Percentiles rank a stretch among this genome's conserved stretches.
phyloP scores from a whole-genome alignment of 2,888 invertebrate genomes.

The Drosophila paranaensis region DNA sequence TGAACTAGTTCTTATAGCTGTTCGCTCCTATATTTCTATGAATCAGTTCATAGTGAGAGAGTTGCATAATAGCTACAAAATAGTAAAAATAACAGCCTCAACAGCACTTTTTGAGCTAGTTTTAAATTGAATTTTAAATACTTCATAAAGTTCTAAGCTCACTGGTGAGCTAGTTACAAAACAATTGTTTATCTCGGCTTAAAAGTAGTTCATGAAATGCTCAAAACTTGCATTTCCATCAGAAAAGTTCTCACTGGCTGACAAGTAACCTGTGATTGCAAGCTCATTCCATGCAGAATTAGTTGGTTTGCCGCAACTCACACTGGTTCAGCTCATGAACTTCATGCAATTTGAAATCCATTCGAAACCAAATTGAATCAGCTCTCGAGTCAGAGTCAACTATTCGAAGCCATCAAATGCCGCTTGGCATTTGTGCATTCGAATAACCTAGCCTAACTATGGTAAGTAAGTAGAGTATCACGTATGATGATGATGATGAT shows the following conservation, averaged over 20 bases:
- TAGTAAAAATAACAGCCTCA: too few relatives aligned
- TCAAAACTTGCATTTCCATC: neutral
- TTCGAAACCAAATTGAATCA: neutral
- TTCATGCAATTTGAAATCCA: neutral
- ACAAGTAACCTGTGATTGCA: neutral
- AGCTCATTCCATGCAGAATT: neutral
- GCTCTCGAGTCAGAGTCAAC: neutral
- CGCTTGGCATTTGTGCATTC: neutral
- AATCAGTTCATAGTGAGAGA: too few relatives aligned
- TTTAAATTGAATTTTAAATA: neutral
- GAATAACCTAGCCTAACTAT: neutral
- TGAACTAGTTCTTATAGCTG: neutral
- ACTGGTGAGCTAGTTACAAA: neutral
- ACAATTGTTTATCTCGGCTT: neutral
- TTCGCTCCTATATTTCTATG: too few relatives aligned
- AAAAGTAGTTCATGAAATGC: neutral
- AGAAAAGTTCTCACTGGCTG: neutral
- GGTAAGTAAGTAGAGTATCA: neutral
- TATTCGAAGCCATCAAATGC: neutral
- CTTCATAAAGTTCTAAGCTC: neutral
- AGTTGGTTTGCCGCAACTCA: neutral
- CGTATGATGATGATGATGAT: neutral
- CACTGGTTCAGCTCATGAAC: constrained; percentile 1
- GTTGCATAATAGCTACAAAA: too few relatives aligned
- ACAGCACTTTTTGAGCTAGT: neutral